Evolutionary conservation across 2,888 invertebrate genomes (phyloP).

Genomic region (Caprella mutica): DNA sequence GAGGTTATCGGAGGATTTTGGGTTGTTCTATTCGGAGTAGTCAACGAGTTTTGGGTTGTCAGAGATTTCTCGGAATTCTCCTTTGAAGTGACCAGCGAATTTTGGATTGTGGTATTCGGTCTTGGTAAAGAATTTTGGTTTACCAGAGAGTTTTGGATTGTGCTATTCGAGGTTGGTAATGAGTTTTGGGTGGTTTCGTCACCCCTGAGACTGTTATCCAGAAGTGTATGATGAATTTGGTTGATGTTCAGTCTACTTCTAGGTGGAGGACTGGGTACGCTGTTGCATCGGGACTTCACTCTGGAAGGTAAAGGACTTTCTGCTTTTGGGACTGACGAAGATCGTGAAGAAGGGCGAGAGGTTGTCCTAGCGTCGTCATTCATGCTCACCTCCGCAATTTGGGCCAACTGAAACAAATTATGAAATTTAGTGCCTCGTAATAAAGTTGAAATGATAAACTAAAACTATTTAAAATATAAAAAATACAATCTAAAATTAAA

Average conservation of each 20-base stretch:
- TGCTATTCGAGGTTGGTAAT: neutral
- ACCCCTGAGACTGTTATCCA: neutral
- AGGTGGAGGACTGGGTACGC: constrained; percentile 4
- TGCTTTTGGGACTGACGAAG: neutral
- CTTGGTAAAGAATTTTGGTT: neutral
- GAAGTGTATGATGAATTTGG: constrained; percentile 3
- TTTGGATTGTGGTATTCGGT: neutral
- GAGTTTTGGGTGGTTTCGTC: neutral
- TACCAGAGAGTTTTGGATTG: too few species aligned
- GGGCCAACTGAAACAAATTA: neutral
- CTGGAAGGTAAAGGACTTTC: neutral
- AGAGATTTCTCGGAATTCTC: too few species aligned
- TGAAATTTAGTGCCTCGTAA: too few species aligned
- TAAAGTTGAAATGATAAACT: too few species aligned
- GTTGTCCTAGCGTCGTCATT: too few species aligned
- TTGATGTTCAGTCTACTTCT: neutral
- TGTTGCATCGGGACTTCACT: neutral
- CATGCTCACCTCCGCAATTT: too few species aligned
- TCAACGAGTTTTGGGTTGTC: too few species aligned
- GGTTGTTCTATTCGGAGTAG: too few species aligned
- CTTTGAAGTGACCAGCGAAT: too few species aligned
- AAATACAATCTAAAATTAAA: neutral
- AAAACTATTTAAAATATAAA: too few species aligned
- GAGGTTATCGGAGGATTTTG: too few species aligned
- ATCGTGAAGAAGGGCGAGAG: neutral